Percentiles rank a stretch among this genome's conserved stretches.
These are phyloP conservation scores for Rhizomys pruinosus DNA, from an alignment of 2,113 vertebrate species.

Conservation along the genomic window DNA sequence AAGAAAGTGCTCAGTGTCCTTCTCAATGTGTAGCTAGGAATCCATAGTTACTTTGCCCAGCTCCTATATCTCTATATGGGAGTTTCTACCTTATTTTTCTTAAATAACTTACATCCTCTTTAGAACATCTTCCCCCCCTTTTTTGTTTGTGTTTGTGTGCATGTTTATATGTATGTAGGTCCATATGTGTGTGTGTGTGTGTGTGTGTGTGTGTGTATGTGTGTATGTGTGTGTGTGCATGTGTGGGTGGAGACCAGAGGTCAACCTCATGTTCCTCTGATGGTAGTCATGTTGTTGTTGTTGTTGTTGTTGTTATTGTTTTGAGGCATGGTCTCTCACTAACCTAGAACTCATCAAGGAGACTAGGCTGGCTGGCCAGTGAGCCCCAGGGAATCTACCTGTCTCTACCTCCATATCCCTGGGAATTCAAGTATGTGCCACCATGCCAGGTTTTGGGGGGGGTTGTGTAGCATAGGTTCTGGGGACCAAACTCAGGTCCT, in stretches of 20 bases:
- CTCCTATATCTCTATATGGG: neutral
- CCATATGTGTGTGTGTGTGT: neutral
- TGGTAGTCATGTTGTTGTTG: too few species aligned
- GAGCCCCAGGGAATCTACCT: neutral
- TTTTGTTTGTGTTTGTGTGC: neutral
- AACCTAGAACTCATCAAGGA: neutral
- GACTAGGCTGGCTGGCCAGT: neutral
- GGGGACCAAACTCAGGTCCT: neutral
- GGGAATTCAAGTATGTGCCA: neutral
- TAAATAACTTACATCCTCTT: constrained; percentile 45
- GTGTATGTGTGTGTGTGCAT: too few species aligned
- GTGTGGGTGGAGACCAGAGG: neutral
- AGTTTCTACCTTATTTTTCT: constrained; percentile 45
- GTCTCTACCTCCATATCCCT: neutral
- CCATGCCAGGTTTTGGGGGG: neutral
- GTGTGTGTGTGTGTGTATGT: neutral
- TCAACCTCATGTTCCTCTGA: neutral
- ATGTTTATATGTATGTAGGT: too few species aligned
- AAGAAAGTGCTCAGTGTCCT: neutral
- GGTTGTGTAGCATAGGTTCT: neutral
- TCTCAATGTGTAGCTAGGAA: neutral
- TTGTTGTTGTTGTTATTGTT: too few species aligned
- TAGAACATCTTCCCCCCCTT: neutral
- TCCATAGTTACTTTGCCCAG: neutral
- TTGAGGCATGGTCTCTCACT: neutral